Evolutionary conservation across 1,140 invertebrate genomes (phyloP).

Genomic region (Phymastichus coffea): DNA sequence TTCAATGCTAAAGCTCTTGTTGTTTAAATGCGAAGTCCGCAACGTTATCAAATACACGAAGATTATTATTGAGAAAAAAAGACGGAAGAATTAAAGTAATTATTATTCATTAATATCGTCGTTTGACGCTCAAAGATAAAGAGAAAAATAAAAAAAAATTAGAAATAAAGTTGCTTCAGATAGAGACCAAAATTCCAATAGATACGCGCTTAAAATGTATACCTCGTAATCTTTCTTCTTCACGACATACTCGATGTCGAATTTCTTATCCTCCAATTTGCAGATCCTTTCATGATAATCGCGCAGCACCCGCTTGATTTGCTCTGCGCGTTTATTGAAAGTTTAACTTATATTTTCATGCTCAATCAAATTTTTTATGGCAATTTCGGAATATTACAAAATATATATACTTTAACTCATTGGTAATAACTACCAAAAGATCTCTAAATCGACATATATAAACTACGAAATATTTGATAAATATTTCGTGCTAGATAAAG

Average conservation of each 20-base stretch:
- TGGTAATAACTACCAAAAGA: too few relatives aligned
- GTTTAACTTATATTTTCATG: constrained; percentile 12
- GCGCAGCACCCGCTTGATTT: constrained; percentile 78
- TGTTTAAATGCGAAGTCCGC: constrained; percentile 11
- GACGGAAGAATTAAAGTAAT: not conserved
- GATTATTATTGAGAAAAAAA: constrained; percentile 10
- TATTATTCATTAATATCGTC: not conserved
- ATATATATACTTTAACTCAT: too few relatives aligned
- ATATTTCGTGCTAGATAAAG: too few relatives aligned
- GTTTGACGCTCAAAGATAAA: not conserved
- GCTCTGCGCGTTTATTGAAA: constrained; percentile 42
- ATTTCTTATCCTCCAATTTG: constrained; percentile 92
- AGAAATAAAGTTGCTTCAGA: not conserved
- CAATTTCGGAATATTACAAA: too few relatives aligned
- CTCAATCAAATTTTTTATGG: too few relatives aligned
- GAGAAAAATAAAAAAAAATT: constrained; percentile 11
- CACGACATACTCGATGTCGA: constrained; percentile 97
- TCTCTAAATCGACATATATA: too few relatives aligned
- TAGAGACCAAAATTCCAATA: too few relatives aligned
- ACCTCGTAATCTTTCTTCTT: constrained; percentile 96
- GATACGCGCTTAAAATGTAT: constrained; percentile 35
- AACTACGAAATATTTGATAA: too few relatives aligned
- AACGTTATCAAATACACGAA: constrained; percentile 13
- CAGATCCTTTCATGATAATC: constrained; percentile 86
- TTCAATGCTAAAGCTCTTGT: constrained; percentile 19